phyloP scores from a whole-genome alignment of 2,113 vertebrate species.

The Microcebus ravelobensis region DNA sequence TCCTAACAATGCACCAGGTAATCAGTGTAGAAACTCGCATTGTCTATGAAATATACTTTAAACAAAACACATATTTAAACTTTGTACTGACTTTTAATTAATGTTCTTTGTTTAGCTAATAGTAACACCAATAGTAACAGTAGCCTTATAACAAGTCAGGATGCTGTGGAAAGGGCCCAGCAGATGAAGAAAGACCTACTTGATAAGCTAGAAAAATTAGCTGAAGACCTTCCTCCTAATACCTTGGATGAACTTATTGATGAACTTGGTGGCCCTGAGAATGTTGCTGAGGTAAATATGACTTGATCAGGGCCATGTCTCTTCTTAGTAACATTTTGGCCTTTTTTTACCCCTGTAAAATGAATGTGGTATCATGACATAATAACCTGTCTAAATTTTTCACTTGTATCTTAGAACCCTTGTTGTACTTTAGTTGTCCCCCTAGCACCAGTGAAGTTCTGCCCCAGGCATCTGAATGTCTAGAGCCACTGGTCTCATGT shows the following conservation, averaged over 20 bases:
- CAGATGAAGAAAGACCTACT: constrained; percentile 96
- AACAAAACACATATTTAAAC: not conserved
- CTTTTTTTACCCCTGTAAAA: not conserved
- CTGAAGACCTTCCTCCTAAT: constrained; percentile 95
- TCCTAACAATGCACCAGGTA: constrained; percentile 85
- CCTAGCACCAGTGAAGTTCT: not conserved
- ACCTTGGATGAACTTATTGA: constrained; percentile 98
- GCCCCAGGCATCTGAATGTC: not conserved
- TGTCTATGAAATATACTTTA: not conserved
- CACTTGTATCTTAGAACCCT: not conserved
- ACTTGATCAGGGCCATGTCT: accelerated
- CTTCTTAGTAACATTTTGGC: not conserved
- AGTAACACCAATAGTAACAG: constrained; percentile 90
- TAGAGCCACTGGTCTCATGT: not conserved
- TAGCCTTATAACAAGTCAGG: constrained; percentile 95
- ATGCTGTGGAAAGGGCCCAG: constrained; percentile 96
- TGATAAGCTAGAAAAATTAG: constrained; percentile 94
- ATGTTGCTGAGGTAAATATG: constrained; percentile 94
- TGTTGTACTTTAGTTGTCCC: not conserved
- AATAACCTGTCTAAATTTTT: not conserved
- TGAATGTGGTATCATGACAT: not conserved
- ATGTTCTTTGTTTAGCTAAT: constrained; percentile 60
- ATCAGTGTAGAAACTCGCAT: not conserved
- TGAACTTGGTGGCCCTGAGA: constrained; percentile 97
- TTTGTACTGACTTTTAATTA: constrained; percentile 1